Conservation (phyloP, 2,888 invertebrate species). For the Cheilosia impressa region DNA sequence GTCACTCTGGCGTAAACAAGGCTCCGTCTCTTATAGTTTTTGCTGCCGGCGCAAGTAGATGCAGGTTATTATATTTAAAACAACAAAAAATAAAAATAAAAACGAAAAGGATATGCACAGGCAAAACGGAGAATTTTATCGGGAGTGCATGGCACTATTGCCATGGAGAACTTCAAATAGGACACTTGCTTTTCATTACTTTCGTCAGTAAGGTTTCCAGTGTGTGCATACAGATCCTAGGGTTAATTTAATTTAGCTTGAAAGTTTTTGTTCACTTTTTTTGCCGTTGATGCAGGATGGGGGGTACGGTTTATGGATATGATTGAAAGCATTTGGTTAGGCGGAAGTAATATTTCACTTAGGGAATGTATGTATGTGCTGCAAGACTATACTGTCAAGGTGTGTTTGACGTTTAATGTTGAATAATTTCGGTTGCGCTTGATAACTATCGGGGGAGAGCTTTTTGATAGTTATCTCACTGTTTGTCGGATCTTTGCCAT, state of each 20-base stretch:
- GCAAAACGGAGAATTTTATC: neutral
- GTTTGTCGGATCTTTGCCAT: too few species aligned
- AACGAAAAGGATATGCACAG: neutral
- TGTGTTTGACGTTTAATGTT: too few species aligned
- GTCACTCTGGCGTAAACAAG: slow-evolving; percentile 31
- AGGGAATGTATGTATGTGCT: neutral
- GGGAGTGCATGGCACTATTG: neutral
- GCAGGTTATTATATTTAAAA: slow-evolving; percentile 31
- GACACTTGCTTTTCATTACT: slow-evolving; percentile 36
- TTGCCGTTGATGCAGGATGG: neutral
- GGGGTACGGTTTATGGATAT: slow-evolving; percentile 2
- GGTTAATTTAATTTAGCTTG: slow-evolving; percentile 31
- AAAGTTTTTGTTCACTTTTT: neutral
- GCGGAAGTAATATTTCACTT: neutral
- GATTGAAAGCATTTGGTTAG: slow-evolving; percentile 27
- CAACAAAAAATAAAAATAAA: neutral
- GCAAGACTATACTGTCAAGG: neutral
- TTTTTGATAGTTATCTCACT: too few species aligned
- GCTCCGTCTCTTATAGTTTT: slow-evolving; percentile 37
- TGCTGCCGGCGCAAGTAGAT: slow-evolving; percentile 25
- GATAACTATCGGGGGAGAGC: too few species aligned
- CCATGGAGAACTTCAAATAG: slow-evolving; percentile 29
- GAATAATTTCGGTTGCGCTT: too few species aligned
- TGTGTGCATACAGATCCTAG: neutral
- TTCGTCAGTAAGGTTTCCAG: slow-evolving; percentile 39